Evolutionary conservation across 2,888 invertebrate species (phyloP).

Genomic region (Conchocele bisecta): DNA sequence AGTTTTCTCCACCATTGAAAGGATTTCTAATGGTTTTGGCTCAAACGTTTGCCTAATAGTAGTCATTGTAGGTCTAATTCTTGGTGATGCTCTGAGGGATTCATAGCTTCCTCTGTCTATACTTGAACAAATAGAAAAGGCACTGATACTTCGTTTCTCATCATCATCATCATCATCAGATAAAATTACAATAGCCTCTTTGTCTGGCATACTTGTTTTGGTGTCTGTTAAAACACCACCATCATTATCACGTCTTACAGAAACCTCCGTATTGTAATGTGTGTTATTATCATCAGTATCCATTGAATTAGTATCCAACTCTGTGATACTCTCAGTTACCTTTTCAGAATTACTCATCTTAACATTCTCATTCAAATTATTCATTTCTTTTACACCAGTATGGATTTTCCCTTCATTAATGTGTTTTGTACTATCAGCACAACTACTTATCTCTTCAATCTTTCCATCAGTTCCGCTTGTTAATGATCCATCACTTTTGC

Average conservation of each 20-base stretch:
- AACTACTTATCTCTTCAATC: too few relatives aligned
- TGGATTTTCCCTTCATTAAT: background rate
- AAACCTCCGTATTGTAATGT: background rate
- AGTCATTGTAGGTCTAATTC: constrained; percentile 22
- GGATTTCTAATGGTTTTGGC: constrained; percentile 63
- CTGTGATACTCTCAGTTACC: too few relatives aligned
- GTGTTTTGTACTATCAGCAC: too few relatives aligned
- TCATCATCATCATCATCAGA: constrained; percentile 27
- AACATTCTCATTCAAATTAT: too few relatives aligned
- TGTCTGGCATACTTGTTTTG: constrained; percentile 9
- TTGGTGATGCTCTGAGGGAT: background rate
- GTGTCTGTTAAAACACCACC: constrained; percentile 28
- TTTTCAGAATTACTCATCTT: too few relatives aligned
- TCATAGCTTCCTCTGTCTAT: constrained; percentile 7
- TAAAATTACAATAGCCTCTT: constrained; percentile 22
- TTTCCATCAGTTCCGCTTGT: too few relatives aligned
- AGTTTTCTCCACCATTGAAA: constrained; percentile 58
- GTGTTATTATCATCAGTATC: background rate
- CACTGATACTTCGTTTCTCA: constrained; percentile 4
- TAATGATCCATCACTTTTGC: too few relatives aligned
- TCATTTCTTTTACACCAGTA: background rate
- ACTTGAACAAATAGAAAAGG: too few relatives aligned
- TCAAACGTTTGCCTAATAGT: constrained; percentile 57
- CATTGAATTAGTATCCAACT: too few relatives aligned
- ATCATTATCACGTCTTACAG: constrained; percentile 7